Evolutionary conservation across 1,140 invertebrate genomes (phyloP).

Genomic region (Cydia fagiglandana): DNA sequence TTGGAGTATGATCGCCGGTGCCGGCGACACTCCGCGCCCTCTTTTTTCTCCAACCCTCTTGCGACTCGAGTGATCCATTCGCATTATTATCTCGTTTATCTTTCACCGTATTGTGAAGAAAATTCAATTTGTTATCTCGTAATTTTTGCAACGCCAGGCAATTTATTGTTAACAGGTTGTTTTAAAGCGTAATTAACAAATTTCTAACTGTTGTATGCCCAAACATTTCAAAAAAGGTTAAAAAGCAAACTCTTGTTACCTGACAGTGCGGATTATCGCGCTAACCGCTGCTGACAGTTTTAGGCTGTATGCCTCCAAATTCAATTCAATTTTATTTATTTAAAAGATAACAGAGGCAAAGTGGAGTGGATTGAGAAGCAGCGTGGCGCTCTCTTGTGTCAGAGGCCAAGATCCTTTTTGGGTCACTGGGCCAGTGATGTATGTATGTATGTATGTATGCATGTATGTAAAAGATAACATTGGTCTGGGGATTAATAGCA

Average conservation of each 20-base stretch:
- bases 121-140: not conserved
- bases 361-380: too few species aligned
- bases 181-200: not conserved
- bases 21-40: not conserved
- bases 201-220: not conserved
- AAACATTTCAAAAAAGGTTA: not conserved
- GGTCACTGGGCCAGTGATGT: too few species aligned
- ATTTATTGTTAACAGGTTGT: not conserved
- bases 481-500: not conserved
- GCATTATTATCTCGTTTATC: conserved; percentile 23
- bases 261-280: not conserved
- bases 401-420: too few species aligned
- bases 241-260: not conserved
- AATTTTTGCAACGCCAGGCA: not conserved
- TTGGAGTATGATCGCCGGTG: not conserved
- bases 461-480: too few species aligned
- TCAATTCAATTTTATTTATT: too few species aligned
- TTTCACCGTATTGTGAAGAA: not conserved
- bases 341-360: too few species aligned
- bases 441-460: too few species aligned
- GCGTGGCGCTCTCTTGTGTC: too few species aligned
- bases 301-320: not conserved
- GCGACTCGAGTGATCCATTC: conserved; percentile 8
- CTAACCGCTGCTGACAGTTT: not conserved
- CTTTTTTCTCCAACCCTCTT: not conserved